phyloP scores from a whole-genome alignment of 2,797 vertebrate species.

The Spinus olivaceus region DNA sequence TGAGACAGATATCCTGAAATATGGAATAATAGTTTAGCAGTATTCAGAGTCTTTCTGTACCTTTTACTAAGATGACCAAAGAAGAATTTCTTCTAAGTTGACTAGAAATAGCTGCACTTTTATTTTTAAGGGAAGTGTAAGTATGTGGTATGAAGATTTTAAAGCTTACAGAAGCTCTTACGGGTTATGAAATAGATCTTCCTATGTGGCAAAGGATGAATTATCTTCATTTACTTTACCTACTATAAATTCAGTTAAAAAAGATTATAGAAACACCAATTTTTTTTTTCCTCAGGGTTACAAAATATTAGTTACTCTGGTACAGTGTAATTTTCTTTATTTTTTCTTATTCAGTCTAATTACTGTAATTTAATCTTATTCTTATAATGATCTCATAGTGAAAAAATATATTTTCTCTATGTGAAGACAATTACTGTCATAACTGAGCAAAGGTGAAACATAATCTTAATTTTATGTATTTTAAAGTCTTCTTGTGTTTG shows the following conservation, averaged over 20 bases:
- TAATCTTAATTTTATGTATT: background rate
- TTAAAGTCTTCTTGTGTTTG: background rate
- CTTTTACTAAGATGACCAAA: background rate
- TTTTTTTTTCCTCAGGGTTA: background rate
- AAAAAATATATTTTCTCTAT: background rate
- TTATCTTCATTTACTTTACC: background rate
- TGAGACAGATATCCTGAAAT: background rate
- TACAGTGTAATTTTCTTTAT: background rate
- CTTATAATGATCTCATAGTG: background rate
- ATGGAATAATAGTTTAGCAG: background rate
- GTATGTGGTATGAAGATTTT: background rate
- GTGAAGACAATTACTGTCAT: background rate
- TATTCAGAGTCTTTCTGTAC: background rate
- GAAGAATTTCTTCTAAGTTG: background rate
- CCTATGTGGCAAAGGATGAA: background rate
- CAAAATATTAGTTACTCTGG: background rate
- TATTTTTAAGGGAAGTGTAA: background rate
- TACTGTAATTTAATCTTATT: background rate
- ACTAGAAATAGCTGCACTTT: background rate
- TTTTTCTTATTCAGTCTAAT: background rate
- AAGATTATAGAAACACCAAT: background rate
- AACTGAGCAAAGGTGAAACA: background rate
- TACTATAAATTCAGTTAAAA: background rate
- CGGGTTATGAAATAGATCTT: background rate
- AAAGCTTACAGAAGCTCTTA: background rate